Base-by-base conservation (phyloP, 2,797 vertebrate genomes). In the Gastrophryne carolinensis region DNA sequence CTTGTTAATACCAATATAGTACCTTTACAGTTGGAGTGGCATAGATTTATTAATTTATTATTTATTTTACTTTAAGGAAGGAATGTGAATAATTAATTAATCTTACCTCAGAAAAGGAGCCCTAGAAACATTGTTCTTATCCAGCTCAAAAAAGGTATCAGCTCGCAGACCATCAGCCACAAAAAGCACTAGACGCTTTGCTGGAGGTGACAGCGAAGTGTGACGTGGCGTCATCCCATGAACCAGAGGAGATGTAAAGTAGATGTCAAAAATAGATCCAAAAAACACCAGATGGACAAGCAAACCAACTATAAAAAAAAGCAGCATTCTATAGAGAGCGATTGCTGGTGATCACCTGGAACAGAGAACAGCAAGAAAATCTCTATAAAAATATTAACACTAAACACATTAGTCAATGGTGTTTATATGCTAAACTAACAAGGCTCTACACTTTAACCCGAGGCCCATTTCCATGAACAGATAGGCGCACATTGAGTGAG, bases 211-310 rank as follows among this genome's bases (percentile, higher is more conserved):
- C 79, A 97, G 80, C 0, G 82, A 78, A 1, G 92, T 92, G n/a
- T 61, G 82, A 62, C 90, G 94, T 53, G 97, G 96, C 13, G 90
- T 91, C 96, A 97, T 99, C 26, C 97, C 97, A 7, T 98, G 97
- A 66, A 98, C 95, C 73, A 99, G 81, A 2, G 98, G 98, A 71
- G 97, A 99, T 0, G 93, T 99, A 89, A 99, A 98, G 85, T 99
- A 99, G 83, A 99, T 98, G 83, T 99, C 96, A 86, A 99, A 99
- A 83, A 99, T 98, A 37, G 97, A 98, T 62, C 90, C 58, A 82
- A 99, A 94, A 89, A 99, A 98, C 41, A 99, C 89, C 29, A 93
- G 85, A n/a, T 99, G 97, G 78, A 99, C 91, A 2, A 91, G 78
- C 80, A 99, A 85, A 21, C 94, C 97, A 44, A 94, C 81, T 0